Base-by-base conservation (phyloP, 2,797 vertebrate genomes). In the Sebastes vulpes region DNA sequence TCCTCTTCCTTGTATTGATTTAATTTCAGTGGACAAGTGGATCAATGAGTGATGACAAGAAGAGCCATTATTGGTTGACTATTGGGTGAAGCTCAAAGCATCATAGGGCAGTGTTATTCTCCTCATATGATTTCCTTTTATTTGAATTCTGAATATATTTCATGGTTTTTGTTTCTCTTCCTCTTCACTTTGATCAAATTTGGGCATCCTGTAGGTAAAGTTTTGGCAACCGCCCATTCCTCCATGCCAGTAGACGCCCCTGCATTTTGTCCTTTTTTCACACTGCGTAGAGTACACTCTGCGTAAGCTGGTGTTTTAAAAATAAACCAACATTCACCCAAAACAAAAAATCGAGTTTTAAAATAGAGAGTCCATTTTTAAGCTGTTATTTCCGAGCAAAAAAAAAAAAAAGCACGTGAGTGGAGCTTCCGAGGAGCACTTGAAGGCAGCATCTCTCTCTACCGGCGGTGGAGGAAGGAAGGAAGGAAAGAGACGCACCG, bases 381-480 rank as follows among this genome's bases (percentile, higher is more conserved):
- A 25, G 31, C 4, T 4, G 1, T 72, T 65, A 64, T 77, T 84
- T 86, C 61, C 60, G 53, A 66, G 58, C 16, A 42, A 8, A 46
- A 46, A 46, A 38, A 25, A 25, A 25, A 61, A 53, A 53, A 75
- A 68, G 53, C 89, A 88, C 84, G 88, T 88, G 92, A 90, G 81
- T 70, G 54, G 77, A 72, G 82, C 73, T 77, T 86, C 84, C 88
- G 83, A 88, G 85, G 61, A 79, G 88, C 77, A 89, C 89, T 86
- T 91, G 92, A 92, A 94, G 81, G 93, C 92, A 94, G 69, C 93
- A 93, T 91, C 83, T 89, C 83, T 74, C 14, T 46, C 6, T 80
- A 82, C 79, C 83, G 79, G 85, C 65, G 65, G 75, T 69, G 82
- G 14, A 52, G 77, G 6, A 46, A 18, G 42, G 42, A 46, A 18